Base-by-base conservation (phyloP, 2,888 invertebrate genomes). In the Coleophora deauratella region DNA sequence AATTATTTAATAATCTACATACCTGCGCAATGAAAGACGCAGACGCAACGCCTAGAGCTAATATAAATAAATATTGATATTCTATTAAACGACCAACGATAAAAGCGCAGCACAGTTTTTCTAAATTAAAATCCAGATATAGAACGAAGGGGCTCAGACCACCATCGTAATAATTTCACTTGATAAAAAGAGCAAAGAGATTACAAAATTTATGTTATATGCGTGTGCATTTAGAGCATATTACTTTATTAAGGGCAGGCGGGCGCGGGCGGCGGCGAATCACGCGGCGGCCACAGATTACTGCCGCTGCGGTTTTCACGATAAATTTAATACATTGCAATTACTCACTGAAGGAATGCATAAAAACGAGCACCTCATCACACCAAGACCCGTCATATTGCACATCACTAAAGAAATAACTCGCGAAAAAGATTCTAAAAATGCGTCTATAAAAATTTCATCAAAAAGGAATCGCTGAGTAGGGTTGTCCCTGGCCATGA, bases 221-320 rank as follows among this genome's bases (percentile, higher is more conserved):
- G 79, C 79, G 78, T 75, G 79, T 71, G 70, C 79, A 78, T 85
- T 82, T 79, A 76, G 82, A 81, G 75, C 69, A 76, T 80, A 85
- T 82, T 78, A 78, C 82, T 82, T 82, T 81, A 82, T 82, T 78
- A 82, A 80, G 75, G 73, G 70, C 78, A 69, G 62, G 66, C 74
- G 60, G 68, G 72, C n/a, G 73, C 72, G 76, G 76, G 69, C 67
- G 72, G 72, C 72, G 74, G 69, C 72, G 70, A 59, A 67, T 59
- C 67, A 60, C 62, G 66, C 70, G 65, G 68, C 51, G 52, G 66
- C 51, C 52, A 57, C 46, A 57, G 67, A 69, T 65, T 71, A 66
- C 68, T 59, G 65, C 59, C 50, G 62, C 60, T 51, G 66, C 66
- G 58, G 73, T 69, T 66, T 66, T 58, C 62, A 60, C 66, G 72